These are phyloP conservation scores for Drosophila eohydei DNA, from an alignment of 2,888 invertebrate genomes.

Conservation along the genomic window DNA sequence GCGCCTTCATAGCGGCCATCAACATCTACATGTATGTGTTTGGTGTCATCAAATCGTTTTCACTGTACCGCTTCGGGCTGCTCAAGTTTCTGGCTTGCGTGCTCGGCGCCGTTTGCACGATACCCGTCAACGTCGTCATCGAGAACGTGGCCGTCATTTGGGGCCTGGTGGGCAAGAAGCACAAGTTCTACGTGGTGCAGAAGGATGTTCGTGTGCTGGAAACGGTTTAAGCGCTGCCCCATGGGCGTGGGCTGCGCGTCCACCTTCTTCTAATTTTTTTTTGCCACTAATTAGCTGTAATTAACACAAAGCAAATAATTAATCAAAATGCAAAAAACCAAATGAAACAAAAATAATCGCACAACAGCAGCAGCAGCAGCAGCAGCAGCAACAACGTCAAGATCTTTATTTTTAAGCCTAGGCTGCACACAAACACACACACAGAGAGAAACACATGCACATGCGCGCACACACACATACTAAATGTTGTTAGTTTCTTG, in stretches of 20 bases:
- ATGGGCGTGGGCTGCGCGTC: no score
- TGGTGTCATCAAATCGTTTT: slow-evolving; percentile 98
- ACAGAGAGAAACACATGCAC: slow-evolving; percentile 3
- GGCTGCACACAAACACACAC: slow-evolving; percentile 35
- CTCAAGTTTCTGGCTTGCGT: slow-evolving; percentile 92
- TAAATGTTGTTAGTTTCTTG: slow-evolving; percentile 60
- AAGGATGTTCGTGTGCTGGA: slow-evolving; percentile 92
- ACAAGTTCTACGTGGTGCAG: slow-evolving; percentile 98
- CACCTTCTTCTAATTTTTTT: neutral
- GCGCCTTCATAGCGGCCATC: slow-evolving; percentile 96
- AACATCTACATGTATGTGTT: slow-evolving; percentile 99
- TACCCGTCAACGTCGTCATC: slow-evolving; percentile 96
- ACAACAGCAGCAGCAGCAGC: slow-evolving; percentile 38
- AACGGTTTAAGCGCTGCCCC: slow-evolving; percentile 70
- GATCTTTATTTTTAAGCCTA: slow-evolving; percentile 58
- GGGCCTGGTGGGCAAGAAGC: slow-evolving; percentile 97
- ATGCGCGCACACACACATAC: slow-evolving; percentile 10
- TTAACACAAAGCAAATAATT: slow-evolving; percentile 32
- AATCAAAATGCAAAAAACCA: slow-evolving; percentile 41
- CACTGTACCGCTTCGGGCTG: slow-evolving; percentile 93
- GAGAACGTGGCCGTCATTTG: slow-evolving; percentile 98
- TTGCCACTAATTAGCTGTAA: slow-evolving; percentile 33
- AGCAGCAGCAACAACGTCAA: slow-evolving; percentile 21
- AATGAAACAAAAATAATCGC: slow-evolving; percentile 54
- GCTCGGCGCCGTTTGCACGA: slow-evolving; percentile 93